Conservation (phyloP, 2,888 invertebrate genomes). For the Lathronympha strigana region DNA sequence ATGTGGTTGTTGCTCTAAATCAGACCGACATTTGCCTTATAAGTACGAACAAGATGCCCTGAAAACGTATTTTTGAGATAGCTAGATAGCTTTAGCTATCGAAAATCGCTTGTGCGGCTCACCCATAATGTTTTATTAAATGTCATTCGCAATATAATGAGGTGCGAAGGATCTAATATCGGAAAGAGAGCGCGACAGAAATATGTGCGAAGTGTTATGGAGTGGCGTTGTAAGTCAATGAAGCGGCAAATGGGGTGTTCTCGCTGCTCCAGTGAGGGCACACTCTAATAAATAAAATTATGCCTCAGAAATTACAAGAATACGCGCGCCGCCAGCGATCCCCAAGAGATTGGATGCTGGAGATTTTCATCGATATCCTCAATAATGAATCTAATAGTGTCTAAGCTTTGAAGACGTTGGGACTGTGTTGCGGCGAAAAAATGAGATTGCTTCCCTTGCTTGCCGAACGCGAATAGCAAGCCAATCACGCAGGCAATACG, state of each 20-base stretch:
- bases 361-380: conserved; percentile 78
- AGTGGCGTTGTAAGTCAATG: conserved; percentile 84
- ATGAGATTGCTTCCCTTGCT: conserved; percentile 52
- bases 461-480: conserved; percentile 45
- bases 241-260: conserved; percentile 83
- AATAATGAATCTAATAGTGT: conserved; percentile 80
- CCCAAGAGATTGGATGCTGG: conserved; percentile 79
- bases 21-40: conserved; percentile 11
- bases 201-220: conserved; percentile 84
- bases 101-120: conserved; percentile 69
- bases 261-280: conserved; percentile 72
- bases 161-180: conserved; percentile 77
- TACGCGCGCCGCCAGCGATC: conserved; percentile 74
- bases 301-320: conserved; percentile 84
- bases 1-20: too few relatives aligned
- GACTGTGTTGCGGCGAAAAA: conserved; percentile 58
- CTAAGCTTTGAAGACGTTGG: conserved; percentile 65
- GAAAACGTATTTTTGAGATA: conserved; percentile 27
- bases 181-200: conserved; percentile 79
- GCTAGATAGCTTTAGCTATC: conserved; percentile 56
- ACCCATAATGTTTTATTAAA: conserved; percentile 83
- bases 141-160: conserved; percentile 83
- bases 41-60: conserved; percentile 20
- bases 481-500: conserved; percentile 47
- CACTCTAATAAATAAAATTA: conserved; percentile 84